Percentiles rank a stretch among this genome's conserved stretches.
Evolutionary conservation across 2,888 invertebrate genomes (phyloP).

Genomic region (Smittia aterrima): DNA sequence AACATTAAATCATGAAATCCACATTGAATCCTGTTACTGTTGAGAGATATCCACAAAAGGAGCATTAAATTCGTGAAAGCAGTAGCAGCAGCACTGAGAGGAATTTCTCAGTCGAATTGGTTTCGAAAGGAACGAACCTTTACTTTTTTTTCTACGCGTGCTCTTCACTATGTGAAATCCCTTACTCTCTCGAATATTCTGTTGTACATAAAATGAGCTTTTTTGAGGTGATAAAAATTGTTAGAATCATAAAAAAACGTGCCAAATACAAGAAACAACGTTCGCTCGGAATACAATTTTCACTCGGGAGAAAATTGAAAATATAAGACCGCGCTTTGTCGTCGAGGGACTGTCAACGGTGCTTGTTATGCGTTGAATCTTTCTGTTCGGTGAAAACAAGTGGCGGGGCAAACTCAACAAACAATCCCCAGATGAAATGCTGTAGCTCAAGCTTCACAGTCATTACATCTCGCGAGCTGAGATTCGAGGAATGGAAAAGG

Average conservation of each 20-base stretch:
- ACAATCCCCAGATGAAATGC: background rate
- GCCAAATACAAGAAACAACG: background rate
- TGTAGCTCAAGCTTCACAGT: no score
- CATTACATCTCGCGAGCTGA: no score
- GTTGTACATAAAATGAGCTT: constrained; percentile 3
- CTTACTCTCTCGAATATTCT: background rate
- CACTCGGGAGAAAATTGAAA: background rate
- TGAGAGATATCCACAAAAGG: background rate
- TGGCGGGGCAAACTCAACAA: background rate
- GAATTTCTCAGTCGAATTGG: background rate
- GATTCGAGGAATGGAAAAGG: no score
- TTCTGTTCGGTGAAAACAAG: background rate
- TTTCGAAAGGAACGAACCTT: no score
- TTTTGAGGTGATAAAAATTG: constrained; percentile 3
- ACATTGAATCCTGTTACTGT: background rate
- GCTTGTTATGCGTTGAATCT: no score
- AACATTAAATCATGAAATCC: constrained; percentile 7
- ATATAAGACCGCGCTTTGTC: no score
- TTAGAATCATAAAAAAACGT: background rate
- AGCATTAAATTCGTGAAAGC: background rate
- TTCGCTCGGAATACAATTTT: background rate
- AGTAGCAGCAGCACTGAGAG: background rate
- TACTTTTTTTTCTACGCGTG: no score
- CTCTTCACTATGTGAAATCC: background rate
- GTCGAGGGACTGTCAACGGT: no score